Percentiles rank a stretch among this genome's conserved stretches.
Conservation (phyloP, 2,113 vertebrate species). For the Trachemys scripta region DNA sequence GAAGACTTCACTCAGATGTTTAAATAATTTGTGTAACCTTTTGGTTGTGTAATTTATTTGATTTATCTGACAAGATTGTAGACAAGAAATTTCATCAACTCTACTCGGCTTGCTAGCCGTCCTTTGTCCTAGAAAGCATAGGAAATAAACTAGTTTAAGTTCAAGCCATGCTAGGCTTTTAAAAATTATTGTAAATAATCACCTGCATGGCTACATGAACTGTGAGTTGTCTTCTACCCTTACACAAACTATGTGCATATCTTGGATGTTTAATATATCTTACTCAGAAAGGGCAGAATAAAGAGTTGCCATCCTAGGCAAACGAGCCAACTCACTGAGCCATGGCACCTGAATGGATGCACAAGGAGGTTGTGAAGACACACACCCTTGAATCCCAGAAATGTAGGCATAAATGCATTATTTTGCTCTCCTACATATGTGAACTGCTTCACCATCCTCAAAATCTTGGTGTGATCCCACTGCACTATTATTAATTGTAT, state of each 20-base stretch:
- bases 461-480: background rate
- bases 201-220: background rate
- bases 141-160: slow-evolving; percentile 11
- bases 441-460: background rate
- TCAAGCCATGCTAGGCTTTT: background rate
- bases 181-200: background rate
- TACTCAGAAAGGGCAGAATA: background rate
- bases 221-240: background rate
- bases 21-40: slow-evolving; percentile 78
- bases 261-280: background rate
- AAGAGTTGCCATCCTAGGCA: background rate
- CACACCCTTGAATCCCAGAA: rapidly evolving
- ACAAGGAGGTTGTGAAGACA: rapidly evolving
- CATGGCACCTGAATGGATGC: background rate
- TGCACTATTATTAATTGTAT: background rate
- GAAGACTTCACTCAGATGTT: slow-evolving; percentile 67
- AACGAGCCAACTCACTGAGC: rapidly evolving
- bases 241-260: background rate
- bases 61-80: slow-evolving; percentile 70
- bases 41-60: slow-evolving; percentile 71
- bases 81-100: slow-evolving; percentile 65
- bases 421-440: background rate
- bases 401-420: background rate
- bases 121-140: slow-evolving; percentile 19
- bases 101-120: slow-evolving; percentile 48